phyloP scores from a whole-genome alignment of 2,113 vertebrate genomes.

The Hemibagrus wyckioides region DNA sequence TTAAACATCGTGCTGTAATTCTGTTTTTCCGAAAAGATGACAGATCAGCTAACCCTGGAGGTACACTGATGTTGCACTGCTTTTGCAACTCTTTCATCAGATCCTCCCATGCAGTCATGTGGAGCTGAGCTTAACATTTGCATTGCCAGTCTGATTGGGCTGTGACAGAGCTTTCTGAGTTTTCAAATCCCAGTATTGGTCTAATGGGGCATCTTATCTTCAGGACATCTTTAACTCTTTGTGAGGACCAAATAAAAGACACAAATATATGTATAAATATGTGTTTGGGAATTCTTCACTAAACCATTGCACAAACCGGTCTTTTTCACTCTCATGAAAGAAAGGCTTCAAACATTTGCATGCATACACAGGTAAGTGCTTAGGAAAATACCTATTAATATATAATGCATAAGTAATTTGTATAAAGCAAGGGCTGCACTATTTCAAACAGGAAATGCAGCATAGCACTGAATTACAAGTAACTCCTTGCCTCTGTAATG shows the following conservation, averaged over 20 bases:
- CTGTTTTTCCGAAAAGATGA: background rate
- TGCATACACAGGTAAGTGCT: background rate
- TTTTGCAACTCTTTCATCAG: slow-evolving; percentile 36
- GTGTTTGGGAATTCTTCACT: background rate
- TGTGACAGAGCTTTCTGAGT: background rate
- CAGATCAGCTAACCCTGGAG: background rate
- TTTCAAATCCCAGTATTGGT: background rate
- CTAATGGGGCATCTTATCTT: background rate
- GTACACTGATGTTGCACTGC: slow-evolving; percentile 4
- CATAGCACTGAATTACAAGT: background rate
- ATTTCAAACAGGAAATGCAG: background rate
- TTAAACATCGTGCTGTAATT: background rate
- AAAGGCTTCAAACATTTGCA: background rate
- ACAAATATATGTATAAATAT: background rate
- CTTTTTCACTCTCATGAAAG: background rate
- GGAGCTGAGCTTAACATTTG: slow-evolving; percentile 3
- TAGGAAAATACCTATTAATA: background rate
- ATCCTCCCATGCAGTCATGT: background rate
- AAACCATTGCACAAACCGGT: background rate
- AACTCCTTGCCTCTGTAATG: no score
- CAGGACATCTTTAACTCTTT: background rate
- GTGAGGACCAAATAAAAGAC: no score
- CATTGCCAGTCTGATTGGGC: slow-evolving; percentile 9
- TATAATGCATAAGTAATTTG: background rate
- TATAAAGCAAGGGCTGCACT: background rate